Conservation (phyloP, 2,888 invertebrate genomes). For the Lamellibrachia satsuma region DNA sequence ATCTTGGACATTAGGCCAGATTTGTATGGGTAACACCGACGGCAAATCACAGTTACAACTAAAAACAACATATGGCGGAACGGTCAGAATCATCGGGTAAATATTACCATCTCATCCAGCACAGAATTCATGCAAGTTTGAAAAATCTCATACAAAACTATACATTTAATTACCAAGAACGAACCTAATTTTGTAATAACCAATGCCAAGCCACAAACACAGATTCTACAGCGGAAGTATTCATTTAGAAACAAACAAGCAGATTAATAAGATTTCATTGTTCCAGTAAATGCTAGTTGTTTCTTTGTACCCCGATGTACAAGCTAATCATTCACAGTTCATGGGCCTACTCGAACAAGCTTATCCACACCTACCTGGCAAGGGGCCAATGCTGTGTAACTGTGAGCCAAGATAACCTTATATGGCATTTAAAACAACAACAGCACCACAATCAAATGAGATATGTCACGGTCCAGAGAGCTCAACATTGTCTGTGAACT, state of each 20-base stretch:
- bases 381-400: neutral
- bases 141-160: neutral
- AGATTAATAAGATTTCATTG: neutral
- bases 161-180: neutral
- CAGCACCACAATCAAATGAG: neutral
- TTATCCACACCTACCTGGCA: neutral
- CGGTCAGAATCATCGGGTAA: neutral
- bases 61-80: neutral
- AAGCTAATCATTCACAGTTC: conserved; percentile 13
- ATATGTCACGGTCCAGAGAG: neutral
- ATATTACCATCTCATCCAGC: neutral
- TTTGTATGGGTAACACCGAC: neutral
- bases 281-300: neutral
- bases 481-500: neutral
- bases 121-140: neutral
- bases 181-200: neutral
- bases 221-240: neutral
- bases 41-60: neutral
- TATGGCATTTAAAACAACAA: conserved; percentile 17
- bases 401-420: neutral
- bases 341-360: neutral
- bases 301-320: neutral
- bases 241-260: neutral
- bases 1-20: neutral
- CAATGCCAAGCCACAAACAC: neutral